Conservation (phyloP, 37 sponge, comb jelly and placozoan species). For the Lycopodina hypogea region DNA sequence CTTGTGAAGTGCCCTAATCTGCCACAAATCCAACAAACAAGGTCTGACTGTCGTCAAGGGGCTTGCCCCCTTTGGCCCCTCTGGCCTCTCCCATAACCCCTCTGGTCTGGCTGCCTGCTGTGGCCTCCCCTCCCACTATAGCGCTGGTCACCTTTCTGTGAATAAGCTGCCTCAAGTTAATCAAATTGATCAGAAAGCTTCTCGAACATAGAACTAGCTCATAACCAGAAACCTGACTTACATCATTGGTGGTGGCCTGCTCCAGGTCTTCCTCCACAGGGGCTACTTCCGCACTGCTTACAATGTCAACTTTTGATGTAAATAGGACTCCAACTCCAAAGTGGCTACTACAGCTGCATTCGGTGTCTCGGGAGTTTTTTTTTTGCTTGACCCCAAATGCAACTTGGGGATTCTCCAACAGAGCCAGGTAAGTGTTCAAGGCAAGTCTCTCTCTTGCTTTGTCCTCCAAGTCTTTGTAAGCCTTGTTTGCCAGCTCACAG, state of each 20-base stretch:
- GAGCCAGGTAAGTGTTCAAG: conserved; percentile 15
- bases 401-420: conserved; percentile 23
- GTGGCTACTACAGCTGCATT: conserved; percentile 49
- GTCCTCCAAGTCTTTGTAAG: conserved; percentile 36
- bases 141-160: not conserved
- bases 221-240: not conserved
- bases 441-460: conserved; percentile 33
- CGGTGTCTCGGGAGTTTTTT: conserved; percentile 22
- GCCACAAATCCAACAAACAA: conserved; percentile 35
- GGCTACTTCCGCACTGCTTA: not conserved
- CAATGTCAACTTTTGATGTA: not conserved
- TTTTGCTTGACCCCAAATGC: conserved; percentile 47
- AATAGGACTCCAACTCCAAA: conserved; percentile 51
- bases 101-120: not conserved
- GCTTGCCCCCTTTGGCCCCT: not conserved
- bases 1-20: conserved; percentile 33
- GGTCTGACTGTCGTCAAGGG: not conserved
- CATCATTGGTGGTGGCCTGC: not conserved
- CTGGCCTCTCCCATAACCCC: not conserved
- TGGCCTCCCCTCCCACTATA: not conserved
- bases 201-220: not conserved
- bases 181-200: conserved; percentile 19
- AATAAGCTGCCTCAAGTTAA: conserved; percentile 6
- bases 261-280: not conserved
- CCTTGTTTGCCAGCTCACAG: conserved; percentile 23